A percentile compares a stretch with the other conserved stretches of the same genome.
phyloP scores from a whole-genome alignment of 1,140 invertebrate species.

The Drosophila navojoa region DNA sequence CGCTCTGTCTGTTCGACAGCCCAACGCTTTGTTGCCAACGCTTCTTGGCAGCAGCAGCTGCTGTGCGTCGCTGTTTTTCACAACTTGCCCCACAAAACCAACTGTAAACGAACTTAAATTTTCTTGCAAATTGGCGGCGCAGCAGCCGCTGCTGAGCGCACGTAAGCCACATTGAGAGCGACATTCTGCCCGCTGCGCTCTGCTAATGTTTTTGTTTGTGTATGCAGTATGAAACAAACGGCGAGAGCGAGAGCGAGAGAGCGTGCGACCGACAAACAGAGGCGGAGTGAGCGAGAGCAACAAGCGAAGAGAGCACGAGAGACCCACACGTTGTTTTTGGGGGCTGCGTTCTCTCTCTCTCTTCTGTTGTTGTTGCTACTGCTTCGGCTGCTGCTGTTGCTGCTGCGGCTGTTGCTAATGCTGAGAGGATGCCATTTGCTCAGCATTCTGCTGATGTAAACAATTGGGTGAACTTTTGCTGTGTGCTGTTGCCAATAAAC shows the following conservation, averaged over 20 bases:
- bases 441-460: conserved; percentile 55
- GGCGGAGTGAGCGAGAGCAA: conserved; percentile 3
- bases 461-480: conserved; percentile 49
- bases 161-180: conserved; percentile 47
- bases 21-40: conserved; percentile 45
- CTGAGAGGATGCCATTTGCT: conserved; percentile 33
- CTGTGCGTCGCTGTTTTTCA: conserved; percentile 56
- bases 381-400: conserved; percentile 14
- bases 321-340: conserved; percentile 44
- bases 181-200: conserved; percentile 35
- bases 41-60: conserved; percentile 62
- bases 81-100: conserved; percentile 65
- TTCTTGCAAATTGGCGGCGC: conserved; percentile 75
- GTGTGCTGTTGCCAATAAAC: conserved; percentile 53
- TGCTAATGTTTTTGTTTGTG: conserved; percentile 41
- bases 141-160: conserved; percentile 55
- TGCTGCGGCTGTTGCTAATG: conserved; percentile 11
- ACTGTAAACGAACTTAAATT: conserved; percentile 75
- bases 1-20: conserved; percentile 7
- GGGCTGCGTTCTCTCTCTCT: conserved; percentile 20
- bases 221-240: conserved; percentile 19
- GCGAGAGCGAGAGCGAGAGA: neutral
- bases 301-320: conserved; percentile 5
- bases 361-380: neutral
- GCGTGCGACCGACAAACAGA: neutral